A percentile compares a stretch with the other conserved stretches of the same genome.
phyloP scores from a whole-genome alignment of 2,888 invertebrate genomes.

The Agriopis aurantiaria region DNA sequence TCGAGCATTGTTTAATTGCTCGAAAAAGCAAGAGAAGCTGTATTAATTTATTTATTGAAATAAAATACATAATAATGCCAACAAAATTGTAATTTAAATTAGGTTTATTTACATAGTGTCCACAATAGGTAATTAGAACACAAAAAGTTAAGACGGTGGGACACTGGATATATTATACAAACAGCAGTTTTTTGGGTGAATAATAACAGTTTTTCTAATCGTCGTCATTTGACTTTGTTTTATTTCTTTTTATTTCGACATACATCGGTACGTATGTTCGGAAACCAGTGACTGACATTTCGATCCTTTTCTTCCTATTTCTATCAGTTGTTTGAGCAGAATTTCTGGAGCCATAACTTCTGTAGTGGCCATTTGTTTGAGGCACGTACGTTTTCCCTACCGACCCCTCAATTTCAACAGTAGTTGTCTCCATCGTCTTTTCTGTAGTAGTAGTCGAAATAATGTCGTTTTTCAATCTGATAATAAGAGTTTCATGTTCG shows the following conservation, averaged over 20 bases:
- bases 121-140: conserved; percentile 46
- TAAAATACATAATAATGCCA: neutral
- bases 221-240: conserved; percentile 46
- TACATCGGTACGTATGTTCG: conserved; percentile 69
- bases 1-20: too few species aligned
- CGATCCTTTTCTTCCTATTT: conserved; percentile 68
- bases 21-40: too few species aligned
- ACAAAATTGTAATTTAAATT: neutral
- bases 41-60: neutral
- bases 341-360: conserved; percentile 63
- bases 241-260: conserved; percentile 75
- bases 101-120: conserved; percentile 56
- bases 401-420: conserved; percentile 46
- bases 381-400: conserved; percentile 69
- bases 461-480: conserved; percentile 64
- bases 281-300: conserved; percentile 62
- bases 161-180: conserved; percentile 42
- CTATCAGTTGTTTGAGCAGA: conserved; percentile 60
- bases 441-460: conserved; percentile 45
- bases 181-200: neutral
- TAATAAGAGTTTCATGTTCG: conserved; percentile 52
- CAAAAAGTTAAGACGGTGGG: conserved; percentile 50
- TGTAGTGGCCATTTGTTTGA: conserved; percentile 78
- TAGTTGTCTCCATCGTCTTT: conserved; percentile 31
- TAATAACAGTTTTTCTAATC: conserved; percentile 14